Evolutionary conservation across 2,113 vertebrate species (phyloP), one percentile per base, ranked within the genome.

Genomic region (Burhinus bistriatus): DNA sequence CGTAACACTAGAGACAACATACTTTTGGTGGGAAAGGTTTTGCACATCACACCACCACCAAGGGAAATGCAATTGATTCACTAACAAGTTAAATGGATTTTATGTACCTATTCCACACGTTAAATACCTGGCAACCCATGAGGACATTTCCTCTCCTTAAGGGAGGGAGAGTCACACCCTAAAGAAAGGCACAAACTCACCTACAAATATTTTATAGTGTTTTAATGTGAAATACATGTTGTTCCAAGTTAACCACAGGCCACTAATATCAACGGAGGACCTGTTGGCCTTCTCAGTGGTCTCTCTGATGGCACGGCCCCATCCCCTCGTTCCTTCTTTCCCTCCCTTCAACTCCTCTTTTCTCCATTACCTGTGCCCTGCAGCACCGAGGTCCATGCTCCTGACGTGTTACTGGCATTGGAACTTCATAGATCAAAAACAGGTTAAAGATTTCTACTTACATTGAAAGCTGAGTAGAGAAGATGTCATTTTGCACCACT

Each of bases 81-180:
- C 78, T 93, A 95, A 78, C 94, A 86, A 70, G 83, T 52, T 91
- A 94, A 96, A 96, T 92, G 87, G 93, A 84, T 97, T 96, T 96
- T 76, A 42, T 89, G 93, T 82, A 91, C 89, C 45, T 73, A 23
- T 69, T 91, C 71, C 79, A 82, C 1, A 1, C 40, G 76, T 76
- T 94, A 90, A 95, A 97, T 79, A 96, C 93, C 91, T 90, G 77
- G 52, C 29, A 88, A 36, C 87, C 83, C 81, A 66, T 3, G 0
- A 83, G 91, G 66, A 69, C 44, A 2, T 9, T 77, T 87, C 71
- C 58, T 22, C 69, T 89, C 85, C 94, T 96, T 59, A 0, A 38
- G 89, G 77, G 59, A 85, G 23, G 68, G 44, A 68, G 66, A 72
- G 71, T 89, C 78, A 71, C 89, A 83, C 82, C 94, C 90, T 92